Percentiles rank a stretch among this genome's conserved stretches.
These are phyloP conservation scores for Takifugu bimaculatus DNA, from an alignment of 2,113 vertebrate species.

Conservation along the genomic window DNA sequence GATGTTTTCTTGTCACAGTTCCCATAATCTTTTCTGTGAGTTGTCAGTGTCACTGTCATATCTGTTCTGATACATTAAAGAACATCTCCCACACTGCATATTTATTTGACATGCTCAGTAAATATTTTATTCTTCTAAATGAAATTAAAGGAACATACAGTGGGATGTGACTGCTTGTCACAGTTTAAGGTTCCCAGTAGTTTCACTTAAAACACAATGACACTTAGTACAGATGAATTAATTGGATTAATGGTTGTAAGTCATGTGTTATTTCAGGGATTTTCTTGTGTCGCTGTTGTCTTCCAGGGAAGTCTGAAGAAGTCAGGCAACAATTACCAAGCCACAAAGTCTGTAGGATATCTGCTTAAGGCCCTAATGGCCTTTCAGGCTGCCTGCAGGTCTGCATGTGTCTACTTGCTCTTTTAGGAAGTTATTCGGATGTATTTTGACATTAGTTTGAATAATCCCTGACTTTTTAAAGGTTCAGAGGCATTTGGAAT, in stretches of 20 bases:
- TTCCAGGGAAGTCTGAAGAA: slow-evolving; percentile 39
- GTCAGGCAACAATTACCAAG: slow-evolving; percentile 29
- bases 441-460: too few relatives aligned
- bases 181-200: too few relatives aligned
- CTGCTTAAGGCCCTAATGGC: slow-evolving; percentile 79
- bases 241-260: too few relatives aligned
- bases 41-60: slow-evolving; percentile 8
- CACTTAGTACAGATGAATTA: too few relatives aligned
- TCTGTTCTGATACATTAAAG: background rate
- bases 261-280: background rate
- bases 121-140: background rate
- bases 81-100: background rate
- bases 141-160: background rate
- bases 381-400: slow-evolving; percentile 91
- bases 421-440: background rate
- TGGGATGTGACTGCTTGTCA: background rate
- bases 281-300: background rate
- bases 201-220: too few relatives aligned
- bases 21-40: background rate
- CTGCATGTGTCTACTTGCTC: slow-evolving; percentile 27
- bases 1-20: too few relatives aligned
- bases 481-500: too few relatives aligned
- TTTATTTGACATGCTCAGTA: slow-evolving; percentile 1
- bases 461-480: too few relatives aligned
- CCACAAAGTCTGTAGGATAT: slow-evolving; percentile 67